Evolutionary conservation across 2,797 vertebrate species (phyloP).

Genomic region (Fundulus diaphanus): DNA sequence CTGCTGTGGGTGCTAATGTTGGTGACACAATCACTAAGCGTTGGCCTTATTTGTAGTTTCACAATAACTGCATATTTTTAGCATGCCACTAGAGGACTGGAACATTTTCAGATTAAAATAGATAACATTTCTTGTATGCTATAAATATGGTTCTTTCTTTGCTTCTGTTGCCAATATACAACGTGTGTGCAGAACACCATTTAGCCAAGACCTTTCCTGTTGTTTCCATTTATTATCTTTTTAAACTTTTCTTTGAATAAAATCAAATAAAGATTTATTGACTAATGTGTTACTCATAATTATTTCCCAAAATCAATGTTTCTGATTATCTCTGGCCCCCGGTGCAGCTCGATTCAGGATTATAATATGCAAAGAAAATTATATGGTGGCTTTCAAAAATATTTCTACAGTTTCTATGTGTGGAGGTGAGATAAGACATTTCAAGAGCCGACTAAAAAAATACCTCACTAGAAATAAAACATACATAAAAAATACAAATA

Average conservation of each 20-base stretch:
- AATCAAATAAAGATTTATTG: background rate
- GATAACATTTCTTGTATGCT: background rate
- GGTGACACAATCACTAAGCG: conserved; percentile 15
- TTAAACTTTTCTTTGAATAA: background rate
- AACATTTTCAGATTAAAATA: conserved; percentile 2
- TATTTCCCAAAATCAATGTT: conserved; percentile 5
- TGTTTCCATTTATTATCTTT: background rate
- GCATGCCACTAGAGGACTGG: background rate
- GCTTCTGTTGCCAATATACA: background rate
- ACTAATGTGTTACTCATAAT: background rate
- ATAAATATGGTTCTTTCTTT: background rate
- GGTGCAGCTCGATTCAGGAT: background rate
- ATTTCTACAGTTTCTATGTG: background rate
- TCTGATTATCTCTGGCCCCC: background rate
- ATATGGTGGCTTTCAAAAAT: background rate
- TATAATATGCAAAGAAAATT: conserved; percentile 6
- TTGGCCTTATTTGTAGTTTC: conserved; percentile 1
- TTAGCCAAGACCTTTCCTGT: background rate
- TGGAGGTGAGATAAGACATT: background rate
- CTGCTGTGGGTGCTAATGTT: conserved; percentile 29
- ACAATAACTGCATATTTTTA: background rate
- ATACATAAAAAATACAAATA: background rate
- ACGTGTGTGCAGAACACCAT: background rate
- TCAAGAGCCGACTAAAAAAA: too few relatives aligned
- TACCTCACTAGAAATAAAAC: too few relatives aligned